Evolutionary conservation across 92 coral and sea anemone genomes (phyloP).

Genomic region (Isaurus tuberculatus): DNA sequence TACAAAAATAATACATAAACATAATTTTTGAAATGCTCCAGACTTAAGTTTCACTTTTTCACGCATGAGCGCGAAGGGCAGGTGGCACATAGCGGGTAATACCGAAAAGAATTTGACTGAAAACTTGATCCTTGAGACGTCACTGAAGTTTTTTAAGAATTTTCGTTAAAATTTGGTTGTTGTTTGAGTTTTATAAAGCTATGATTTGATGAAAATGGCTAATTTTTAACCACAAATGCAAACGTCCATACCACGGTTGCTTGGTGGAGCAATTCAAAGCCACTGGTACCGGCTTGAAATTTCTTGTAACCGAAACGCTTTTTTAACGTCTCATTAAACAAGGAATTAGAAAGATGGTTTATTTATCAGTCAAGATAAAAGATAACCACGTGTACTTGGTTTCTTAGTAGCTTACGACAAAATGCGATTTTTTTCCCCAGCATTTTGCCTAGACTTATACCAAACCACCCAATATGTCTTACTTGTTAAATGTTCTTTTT

Average conservation of each 20-base stretch:
- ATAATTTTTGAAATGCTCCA: not conserved
- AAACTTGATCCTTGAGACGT: not conserved
- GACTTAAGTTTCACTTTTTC: not conserved
- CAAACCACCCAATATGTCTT: too few species aligned
- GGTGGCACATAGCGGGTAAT: not conserved
- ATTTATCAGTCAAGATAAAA: not conserved
- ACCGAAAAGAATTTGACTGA: not conserved
- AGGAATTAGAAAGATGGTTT: not conserved
- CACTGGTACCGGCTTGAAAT: slow-evolving; percentile 29
- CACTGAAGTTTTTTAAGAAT: not conserved
- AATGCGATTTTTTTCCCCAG: too few species aligned
- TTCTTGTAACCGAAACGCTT: not conserved
- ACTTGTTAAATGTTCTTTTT: too few species aligned
- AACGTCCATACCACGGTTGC: not conserved
- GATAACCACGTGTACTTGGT: not conserved
- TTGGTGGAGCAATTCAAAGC: slow-evolving; percentile 15
- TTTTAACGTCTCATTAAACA: slow-evolving; percentile 6
- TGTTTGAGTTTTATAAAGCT: not conserved
- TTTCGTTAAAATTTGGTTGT: not conserved
- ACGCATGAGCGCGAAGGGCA: slow-evolving; percentile 22
- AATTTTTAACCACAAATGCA: not conserved
- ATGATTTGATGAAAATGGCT: not conserved
- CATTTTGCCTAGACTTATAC: too few species aligned
- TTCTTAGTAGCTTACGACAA: not conserved
- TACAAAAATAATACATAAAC: not conserved